Evolutionary conservation across 2,888 invertebrate genomes (phyloP).

Genomic region (Drosophila neonasuta): DNA sequence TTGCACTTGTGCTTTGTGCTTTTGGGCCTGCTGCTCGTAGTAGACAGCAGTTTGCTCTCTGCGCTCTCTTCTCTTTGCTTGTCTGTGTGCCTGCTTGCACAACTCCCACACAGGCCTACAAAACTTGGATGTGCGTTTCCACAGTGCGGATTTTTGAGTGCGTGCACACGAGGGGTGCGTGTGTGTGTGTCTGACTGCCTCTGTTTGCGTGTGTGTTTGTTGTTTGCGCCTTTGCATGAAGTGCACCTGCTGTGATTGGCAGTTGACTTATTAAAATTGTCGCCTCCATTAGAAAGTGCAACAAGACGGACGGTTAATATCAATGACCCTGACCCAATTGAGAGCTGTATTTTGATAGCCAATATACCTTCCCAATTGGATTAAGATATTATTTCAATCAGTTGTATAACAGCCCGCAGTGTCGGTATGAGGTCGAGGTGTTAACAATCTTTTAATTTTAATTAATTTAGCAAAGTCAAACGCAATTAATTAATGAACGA

Average conservation of each 20-base stretch:
- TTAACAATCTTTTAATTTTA: conserved; percentile 39
- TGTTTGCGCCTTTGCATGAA: conserved; percentile 1
- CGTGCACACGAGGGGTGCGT: conserved; percentile 2
- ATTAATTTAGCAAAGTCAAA: conserved; percentile 28
- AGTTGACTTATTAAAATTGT: conserved; percentile 45
- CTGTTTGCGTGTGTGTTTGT: neutral
- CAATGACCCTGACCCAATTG: conserved; percentile 66
- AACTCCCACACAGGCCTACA: conserved; percentile 46
- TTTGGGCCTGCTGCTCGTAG: conserved; percentile 30
- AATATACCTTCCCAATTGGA: conserved; percentile 20
- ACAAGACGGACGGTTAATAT: conserved; percentile 11
- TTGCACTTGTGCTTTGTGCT: conserved; percentile 58
- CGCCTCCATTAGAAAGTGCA: conserved; percentile 16
- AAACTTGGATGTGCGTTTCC: conserved; percentile 20
- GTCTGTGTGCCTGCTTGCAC: conserved; percentile 36
- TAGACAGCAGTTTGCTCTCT: conserved; percentile 32
- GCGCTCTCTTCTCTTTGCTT: conserved; percentile 22
- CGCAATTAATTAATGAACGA: conserved; percentile 39
- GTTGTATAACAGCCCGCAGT: neutral
- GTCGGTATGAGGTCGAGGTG: conserved; percentile 12
- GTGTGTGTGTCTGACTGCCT: neutral
- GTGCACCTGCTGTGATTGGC: conserved; percentile 57
- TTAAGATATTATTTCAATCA: conserved; percentile 24
- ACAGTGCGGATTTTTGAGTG: conserved; percentile 14
- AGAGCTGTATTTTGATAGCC: conserved; percentile 32